A percentile compares a stretch with the other conserved stretches of the same genome.
phyloP scores from a whole-genome alignment of 2,888 invertebrate genomes.

The Gasteruption jaculator region DNA sequence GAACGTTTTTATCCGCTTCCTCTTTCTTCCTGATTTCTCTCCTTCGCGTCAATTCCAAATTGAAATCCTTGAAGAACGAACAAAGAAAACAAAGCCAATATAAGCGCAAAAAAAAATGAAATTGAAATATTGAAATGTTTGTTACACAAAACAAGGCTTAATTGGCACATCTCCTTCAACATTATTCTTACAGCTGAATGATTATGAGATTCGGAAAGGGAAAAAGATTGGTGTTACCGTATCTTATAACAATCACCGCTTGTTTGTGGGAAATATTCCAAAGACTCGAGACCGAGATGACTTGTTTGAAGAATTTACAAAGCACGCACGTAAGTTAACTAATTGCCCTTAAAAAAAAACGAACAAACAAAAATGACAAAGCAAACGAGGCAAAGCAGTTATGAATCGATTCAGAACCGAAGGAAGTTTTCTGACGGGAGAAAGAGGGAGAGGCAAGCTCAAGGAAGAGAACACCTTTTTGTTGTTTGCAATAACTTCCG shows the following conservation, averaged over 20 bases:
- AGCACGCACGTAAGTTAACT: slow-evolving; percentile 96
- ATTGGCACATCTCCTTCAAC: slow-evolving; percentile 68
- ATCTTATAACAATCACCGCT: slow-evolving; percentile 99
- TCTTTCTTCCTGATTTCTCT: slow-evolving; percentile 18
- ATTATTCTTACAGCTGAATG: slow-evolving; percentile 98
- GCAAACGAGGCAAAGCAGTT: too few relatives aligned
- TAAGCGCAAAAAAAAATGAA: slow-evolving; percentile 45
- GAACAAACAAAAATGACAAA: too few relatives aligned
- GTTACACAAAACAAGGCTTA: slow-evolving; percentile 52
- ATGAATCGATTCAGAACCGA: too few relatives aligned
- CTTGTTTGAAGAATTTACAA: slow-evolving; percentile 98
- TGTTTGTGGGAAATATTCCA: slow-evolving; percentile 99
- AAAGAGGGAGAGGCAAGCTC: too few relatives aligned
- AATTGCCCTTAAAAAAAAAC: slow-evolving; percentile 51
- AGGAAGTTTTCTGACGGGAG: slow-evolving; percentile 32
- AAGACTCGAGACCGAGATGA: slow-evolving; percentile 99
- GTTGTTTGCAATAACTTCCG: too few relatives aligned
- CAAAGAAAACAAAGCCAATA: slow-evolving; percentile 44
- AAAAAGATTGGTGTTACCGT: slow-evolving; percentile 99
- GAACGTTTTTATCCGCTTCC: slow-evolving; percentile 21
- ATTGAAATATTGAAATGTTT: too few relatives aligned
- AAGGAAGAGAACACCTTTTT: too few relatives aligned
- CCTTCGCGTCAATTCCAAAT: slow-evolving; percentile 14
- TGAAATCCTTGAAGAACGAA: too few relatives aligned
- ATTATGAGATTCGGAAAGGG: slow-evolving; percentile 99